phyloP scores from a whole-genome alignment of 2,888 invertebrate genomes.

The Tetranychus piercei region DNA sequence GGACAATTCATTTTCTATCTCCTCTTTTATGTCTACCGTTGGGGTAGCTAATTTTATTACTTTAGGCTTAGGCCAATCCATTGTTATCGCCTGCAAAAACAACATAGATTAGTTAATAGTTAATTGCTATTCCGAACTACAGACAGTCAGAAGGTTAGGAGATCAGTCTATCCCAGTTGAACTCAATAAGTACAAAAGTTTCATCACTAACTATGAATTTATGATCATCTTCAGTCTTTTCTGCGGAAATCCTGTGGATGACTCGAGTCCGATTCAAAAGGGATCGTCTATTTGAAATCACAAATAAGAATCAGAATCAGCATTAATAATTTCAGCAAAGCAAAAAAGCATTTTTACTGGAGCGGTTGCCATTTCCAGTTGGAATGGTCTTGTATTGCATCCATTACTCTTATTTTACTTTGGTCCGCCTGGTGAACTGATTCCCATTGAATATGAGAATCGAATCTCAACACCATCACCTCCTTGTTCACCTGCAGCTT shows the following conservation, averaged over 20 bases:
- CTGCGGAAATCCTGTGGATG: neutral
- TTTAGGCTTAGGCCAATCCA: conserved; percentile 5
- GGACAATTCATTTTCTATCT: too few relatives aligned
- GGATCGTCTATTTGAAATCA: neutral
- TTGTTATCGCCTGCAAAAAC: too few relatives aligned
- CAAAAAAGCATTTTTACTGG: conserved; percentile 58
- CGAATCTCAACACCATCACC: conserved; percentile 25
- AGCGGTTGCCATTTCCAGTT: conserved; percentile 59
- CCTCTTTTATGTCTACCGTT: too few relatives aligned
- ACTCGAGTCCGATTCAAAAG: neutral
- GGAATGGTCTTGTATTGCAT: conserved; percentile 75
- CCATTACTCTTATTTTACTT: conserved; percentile 71
- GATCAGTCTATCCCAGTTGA: too few relatives aligned
- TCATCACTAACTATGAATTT: neutral
- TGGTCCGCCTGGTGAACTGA: conserved; percentile 68
- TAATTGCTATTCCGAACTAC: too few relatives aligned
- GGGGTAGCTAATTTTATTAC: too few relatives aligned
- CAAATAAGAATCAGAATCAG: too few relatives aligned
- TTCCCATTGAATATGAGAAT: conserved; percentile 24
- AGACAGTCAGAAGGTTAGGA: too few relatives aligned
- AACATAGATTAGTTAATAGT: too few relatives aligned
- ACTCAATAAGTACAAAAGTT: too few relatives aligned
- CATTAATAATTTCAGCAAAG: too few relatives aligned
- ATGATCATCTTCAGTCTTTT: neutral
- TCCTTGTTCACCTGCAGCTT: neutral